Base-by-base conservation (phyloP, 2,797 vertebrate species). In the Cryptoprocta ferox region DNA sequence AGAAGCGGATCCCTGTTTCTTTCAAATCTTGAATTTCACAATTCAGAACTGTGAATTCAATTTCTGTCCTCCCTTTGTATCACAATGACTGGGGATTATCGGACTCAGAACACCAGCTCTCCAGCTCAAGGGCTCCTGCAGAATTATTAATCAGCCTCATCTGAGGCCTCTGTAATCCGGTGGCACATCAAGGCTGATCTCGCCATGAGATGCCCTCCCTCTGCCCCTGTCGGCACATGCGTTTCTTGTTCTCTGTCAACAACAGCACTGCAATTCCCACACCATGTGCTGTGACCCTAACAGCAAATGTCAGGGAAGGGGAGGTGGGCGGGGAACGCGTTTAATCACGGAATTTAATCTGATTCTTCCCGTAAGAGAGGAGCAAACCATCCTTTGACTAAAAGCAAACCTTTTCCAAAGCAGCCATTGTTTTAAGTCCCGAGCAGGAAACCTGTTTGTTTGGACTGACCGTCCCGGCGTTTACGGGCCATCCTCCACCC, bases 131-230 rank as follows among this genome's bases (percentile, higher is more conserved):
- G 87, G 81, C 95, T 97, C 73, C 96, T 89, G 93, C 90, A 86
- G 97, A 97, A 98, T 97, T 97, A 96, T 95, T 97, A 95, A 97
- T 96, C 96, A 97, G 97, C 92, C 56, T 56, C 95, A 35, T 94
- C 76, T 4, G 90, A 96, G 95, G 96, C 79, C 93, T 63, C 97
- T 94, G 97, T 96, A 96, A 97, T 95, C 97, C 66, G 0, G 87
- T 79, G 84, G 93, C 97, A 89, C 97, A 97, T 95, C 97, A 97
- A 97, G 96, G 94, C 95, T 96, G 94, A 91, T 95, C 94, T 92
- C 91, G 0, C 94, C 76, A 2, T 2, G 91, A 92, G 97, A 82
- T 97, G 94, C 92, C 96, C 93, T 92, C 94, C 95, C 96, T 75
- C 93, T 73, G 70, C 91, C 88, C 94, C 78, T 6, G 0, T 28